Evolutionary conservation across 2,113 vertebrate genomes (phyloP).

Genomic region (Thomomys bottae): DNA sequence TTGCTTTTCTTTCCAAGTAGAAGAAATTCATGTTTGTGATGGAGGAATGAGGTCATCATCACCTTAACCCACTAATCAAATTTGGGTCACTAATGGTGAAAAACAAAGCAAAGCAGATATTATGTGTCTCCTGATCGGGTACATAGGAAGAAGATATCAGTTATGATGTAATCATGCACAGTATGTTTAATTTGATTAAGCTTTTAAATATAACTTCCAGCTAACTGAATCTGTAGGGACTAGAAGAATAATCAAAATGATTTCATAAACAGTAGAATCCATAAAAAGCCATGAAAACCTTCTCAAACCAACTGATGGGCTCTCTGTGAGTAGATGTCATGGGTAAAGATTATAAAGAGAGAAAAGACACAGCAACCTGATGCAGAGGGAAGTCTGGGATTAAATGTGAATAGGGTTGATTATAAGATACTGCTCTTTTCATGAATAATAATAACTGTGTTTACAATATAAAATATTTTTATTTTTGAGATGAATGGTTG

Average conservation of each 20-base stretch:
- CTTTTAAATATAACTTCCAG: not conserved
- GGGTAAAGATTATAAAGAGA: not conserved
- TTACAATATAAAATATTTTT: not conserved
- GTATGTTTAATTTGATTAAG: slow-evolving; percentile 49
- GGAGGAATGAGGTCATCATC: not conserved
- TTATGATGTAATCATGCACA: slow-evolving; percentile 28
- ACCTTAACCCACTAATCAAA: slow-evolving; percentile 22
- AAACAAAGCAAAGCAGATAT: slow-evolving; percentile 13
- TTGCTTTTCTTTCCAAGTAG: not conserved
- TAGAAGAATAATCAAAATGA: not conserved
- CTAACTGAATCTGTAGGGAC: not conserved
- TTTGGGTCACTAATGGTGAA: slow-evolving; percentile 43
- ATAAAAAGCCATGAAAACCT: not conserved
- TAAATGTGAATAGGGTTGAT: not conserved
- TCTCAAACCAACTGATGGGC: not conserved
- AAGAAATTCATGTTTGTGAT: not conserved
- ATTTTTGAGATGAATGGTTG: not conserved
- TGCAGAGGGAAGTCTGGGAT: not conserved
- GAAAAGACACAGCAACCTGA: not conserved
- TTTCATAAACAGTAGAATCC: not conserved
- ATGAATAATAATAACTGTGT: not conserved
- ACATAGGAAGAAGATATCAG: not conserved
- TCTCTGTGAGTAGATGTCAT: slow-evolving; percentile 3
- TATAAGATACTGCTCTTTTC: no score
- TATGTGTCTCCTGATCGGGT: not conserved